Percentiles rank a stretch among this genome's conserved stretches.
phyloP scores from a whole-genome alignment of 2,797 vertebrate species.

The Notolabrus celidotus region DNA sequence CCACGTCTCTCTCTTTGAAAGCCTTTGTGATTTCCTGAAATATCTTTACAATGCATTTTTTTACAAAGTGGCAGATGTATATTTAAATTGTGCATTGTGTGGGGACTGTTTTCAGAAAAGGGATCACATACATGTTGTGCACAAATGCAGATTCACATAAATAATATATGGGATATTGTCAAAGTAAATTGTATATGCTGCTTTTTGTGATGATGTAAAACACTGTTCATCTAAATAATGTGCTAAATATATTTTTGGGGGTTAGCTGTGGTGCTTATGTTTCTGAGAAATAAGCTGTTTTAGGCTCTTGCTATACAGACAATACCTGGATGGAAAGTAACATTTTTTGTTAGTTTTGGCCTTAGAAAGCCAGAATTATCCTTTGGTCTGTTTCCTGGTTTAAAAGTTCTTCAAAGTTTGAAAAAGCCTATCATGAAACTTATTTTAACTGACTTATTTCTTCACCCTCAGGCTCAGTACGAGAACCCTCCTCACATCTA shows the following conservation, averaged over 20 bases:
- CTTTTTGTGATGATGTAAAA: background rate
- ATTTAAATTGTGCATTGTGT: background rate
- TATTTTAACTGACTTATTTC: conserved; percentile 15
- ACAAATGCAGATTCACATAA: background rate
- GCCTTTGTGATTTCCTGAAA: background rate
- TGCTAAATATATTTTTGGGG: background rate
- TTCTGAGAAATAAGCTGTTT: background rate
- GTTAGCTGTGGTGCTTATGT: background rate
- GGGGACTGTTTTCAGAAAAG: background rate
- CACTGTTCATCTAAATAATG: background rate
- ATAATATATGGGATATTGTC: background rate
- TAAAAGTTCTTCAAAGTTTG: no score
- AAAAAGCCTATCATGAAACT: background rate
- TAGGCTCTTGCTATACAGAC: background rate
- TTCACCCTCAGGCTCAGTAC: conserved; percentile 91
- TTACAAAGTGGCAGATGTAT: background rate
- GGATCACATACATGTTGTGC: background rate
- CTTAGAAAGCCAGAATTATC: background rate
- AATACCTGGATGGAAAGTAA: background rate
- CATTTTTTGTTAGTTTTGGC: background rate
- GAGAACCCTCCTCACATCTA: conserved; percentile 99
- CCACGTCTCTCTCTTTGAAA: background rate
- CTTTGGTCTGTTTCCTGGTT: background rate
- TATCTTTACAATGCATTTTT: background rate
- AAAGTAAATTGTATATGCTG: background rate